phyloP scores from a whole-genome alignment of 2,113 vertebrate genomes.

The human region GRCh38 chr3:170308501-170309000 shows the following conservation, averaged over 20 bases:
- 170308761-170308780: not conserved
- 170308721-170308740: not conserved
- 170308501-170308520: not conserved
- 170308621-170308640: not conserved
- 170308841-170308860: not conserved
- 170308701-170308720: not conserved
- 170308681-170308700: not conserved
- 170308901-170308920: not conserved
- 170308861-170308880: not conserved
- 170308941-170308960: not conserved
- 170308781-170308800: not conserved
- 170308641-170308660: not conserved
- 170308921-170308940: not conserved
- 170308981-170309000: not conserved
- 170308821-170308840: not conserved
- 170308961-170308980: not conserved
- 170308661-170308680: not conserved
- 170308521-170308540: not conserved
- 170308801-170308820: conserved; percentile 27
- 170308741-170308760: not conserved
- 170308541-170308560: not conserved
- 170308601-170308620: not conserved
- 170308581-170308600: not conserved
- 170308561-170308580: not conserved
- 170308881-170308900: not conserved